Conservation (phyloP, 2,888 invertebrate genomes). For the Ophioninae sp. region DNA sequence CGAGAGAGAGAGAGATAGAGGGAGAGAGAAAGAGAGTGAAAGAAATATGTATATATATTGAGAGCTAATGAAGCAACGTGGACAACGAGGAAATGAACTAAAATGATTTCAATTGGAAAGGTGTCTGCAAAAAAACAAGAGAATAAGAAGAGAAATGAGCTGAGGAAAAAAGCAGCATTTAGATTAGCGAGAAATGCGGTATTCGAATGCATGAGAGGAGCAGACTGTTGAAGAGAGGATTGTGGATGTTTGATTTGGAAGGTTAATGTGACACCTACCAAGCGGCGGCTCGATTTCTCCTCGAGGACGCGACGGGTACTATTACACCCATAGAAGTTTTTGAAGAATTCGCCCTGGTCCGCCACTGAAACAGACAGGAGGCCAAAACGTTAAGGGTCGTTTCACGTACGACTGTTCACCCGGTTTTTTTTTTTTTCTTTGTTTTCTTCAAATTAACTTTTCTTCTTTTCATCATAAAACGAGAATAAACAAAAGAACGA, state of each 20-base stretch:
- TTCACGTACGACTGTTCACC: slow-evolving; percentile 47
- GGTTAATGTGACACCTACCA: slow-evolving; percentile 84
- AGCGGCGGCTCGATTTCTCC: slow-evolving; percentile 86
- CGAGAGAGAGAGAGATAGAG: slow-evolving; percentile 37
- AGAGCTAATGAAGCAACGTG: slow-evolving; percentile 31
- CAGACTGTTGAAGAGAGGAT: slow-evolving; percentile 38
- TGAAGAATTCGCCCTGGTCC: slow-evolving; percentile 93
- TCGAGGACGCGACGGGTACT: slow-evolving; percentile 85
- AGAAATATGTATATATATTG: background rate
- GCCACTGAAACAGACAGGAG: slow-evolving; percentile 85
- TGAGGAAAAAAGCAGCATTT: slow-evolving; percentile 25
- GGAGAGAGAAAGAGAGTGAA: slow-evolving; percentile 40
- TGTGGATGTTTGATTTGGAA: slow-evolving; percentile 66
- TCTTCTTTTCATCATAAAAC: slow-evolving; percentile 14
- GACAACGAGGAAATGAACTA: slow-evolving; percentile 3
- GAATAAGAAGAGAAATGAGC: slow-evolving; percentile 25
- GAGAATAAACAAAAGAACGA: slow-evolving; percentile 29
- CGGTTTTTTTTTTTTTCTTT: background rate
- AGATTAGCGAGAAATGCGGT: slow-evolving; percentile 40
- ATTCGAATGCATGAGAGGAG: slow-evolving; percentile 23
- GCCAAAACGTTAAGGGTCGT: slow-evolving; percentile 81
- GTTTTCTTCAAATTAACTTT: slow-evolving; percentile 39
- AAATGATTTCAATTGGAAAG: background rate
- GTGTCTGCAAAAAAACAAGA: slow-evolving; percentile 19
- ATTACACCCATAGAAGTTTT: slow-evolving; percentile 90